These are phyloP conservation scores for Oscheius sp. DNA, from an alignment of 2,888 invertebrate species.

Conservation along the genomic window DNA sequence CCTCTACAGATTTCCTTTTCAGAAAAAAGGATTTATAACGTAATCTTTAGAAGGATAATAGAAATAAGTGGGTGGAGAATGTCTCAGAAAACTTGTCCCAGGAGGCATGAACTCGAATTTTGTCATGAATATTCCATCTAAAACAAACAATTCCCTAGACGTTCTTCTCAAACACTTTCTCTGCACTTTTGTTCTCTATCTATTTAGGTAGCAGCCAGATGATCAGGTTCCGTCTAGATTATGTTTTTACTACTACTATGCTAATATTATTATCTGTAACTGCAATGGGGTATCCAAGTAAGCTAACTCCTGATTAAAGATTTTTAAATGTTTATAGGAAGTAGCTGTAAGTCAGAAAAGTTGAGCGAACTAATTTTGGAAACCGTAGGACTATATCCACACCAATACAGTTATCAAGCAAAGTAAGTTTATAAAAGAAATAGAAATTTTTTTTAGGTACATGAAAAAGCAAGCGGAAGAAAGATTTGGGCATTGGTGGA, in stretches of 20 bases:
- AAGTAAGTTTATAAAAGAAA: slow-evolving; percentile 48
- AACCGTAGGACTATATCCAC: slow-evolving; percentile 68
- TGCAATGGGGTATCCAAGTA: slow-evolving; percentile 1
- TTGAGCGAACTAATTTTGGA: slow-evolving; percentile 66
- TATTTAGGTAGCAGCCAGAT: slow-evolving; percentile 16
- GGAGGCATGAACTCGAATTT: slow-evolving; percentile 16
- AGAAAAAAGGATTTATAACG: background rate
- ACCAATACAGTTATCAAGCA: slow-evolving; percentile 70
- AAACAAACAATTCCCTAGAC: slow-evolving; percentile 29
- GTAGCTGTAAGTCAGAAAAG: slow-evolving; percentile 68
- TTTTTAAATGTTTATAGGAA: slow-evolving; percentile 46
- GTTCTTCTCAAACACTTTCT: background rate
- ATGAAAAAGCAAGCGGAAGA: slow-evolving; percentile 69
- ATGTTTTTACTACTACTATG: background rate
- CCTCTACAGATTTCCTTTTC: too few species aligned
- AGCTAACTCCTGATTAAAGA: background rate
- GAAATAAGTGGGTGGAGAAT: background rate
- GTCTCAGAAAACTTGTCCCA: background rate
- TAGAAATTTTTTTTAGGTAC: slow-evolving; percentile 51
- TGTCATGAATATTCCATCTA: slow-evolving; percentile 27
- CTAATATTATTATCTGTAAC: slow-evolving; percentile 26
- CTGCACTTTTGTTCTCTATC: background rate
- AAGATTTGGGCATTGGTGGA: slow-evolving; percentile 70
- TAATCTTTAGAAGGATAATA: too few species aligned
- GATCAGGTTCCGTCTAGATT: background rate